Evolutionary conservation across 1,140 invertebrate species (phyloP).

Genomic region (Caenorhabditis inopinata): DNA sequence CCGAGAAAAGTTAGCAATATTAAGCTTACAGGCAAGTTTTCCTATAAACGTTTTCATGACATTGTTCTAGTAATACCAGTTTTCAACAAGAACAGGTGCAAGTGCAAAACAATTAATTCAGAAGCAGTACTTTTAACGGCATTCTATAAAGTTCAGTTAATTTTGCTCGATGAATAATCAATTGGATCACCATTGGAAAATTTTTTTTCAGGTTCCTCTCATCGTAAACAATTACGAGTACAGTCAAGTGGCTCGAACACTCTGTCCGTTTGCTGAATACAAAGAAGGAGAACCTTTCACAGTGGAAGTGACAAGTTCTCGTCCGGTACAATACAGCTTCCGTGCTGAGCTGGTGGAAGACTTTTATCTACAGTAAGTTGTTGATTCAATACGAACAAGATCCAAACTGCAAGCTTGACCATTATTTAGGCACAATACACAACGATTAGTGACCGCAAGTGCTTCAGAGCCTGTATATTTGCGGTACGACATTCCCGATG

Average conservation of each 20-base stretch:
- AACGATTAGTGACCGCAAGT: conserved; percentile 1
- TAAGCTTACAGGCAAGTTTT: not conserved
- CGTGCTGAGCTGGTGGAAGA: not conserved
- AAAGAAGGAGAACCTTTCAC: conserved; percentile 10
- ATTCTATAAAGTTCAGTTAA: too few species aligned
- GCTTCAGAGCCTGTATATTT: not conserved
- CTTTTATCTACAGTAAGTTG: not conserved
- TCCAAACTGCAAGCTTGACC: not conserved
- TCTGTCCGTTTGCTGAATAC: conserved; percentile 1
- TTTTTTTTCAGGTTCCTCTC: not conserved
- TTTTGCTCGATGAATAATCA: too few species aligned
- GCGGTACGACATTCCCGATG: not conserved
- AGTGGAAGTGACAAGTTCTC: conserved; percentile 1
- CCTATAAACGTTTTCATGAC: too few species aligned
- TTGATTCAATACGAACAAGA: not conserved
- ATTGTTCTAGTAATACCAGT: too few species aligned
- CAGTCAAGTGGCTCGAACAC: not conserved
- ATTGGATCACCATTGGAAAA: not conserved
- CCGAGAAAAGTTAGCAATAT: not conserved
- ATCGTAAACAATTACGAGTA: conserved; percentile 13
- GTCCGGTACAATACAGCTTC: not conserved
- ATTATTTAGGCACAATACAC: not conserved
- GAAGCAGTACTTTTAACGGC: too few species aligned
- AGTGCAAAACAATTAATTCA: too few species aligned
- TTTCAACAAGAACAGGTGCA: too few species aligned